These are phyloP conservation scores for Cairina moschata DNA, from an alignment of 2,113 vertebrate species.

Conservation along the genomic window DNA sequence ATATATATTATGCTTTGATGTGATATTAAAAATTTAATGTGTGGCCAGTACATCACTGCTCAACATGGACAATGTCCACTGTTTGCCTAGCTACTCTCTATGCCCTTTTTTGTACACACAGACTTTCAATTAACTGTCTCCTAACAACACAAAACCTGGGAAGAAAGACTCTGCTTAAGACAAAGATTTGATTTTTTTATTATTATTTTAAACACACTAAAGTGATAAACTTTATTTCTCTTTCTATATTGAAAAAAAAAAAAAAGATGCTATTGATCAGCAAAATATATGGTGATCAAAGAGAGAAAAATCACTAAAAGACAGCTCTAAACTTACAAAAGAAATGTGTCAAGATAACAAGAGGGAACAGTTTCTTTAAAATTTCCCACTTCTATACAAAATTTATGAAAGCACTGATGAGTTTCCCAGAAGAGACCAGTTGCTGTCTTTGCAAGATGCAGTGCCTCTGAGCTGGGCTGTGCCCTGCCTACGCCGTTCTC, in stretches of 20 bases:
- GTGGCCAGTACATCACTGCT: not conserved
- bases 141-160: not conserved
- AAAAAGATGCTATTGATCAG: not conserved
- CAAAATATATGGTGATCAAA: not conserved
- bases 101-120: not conserved
- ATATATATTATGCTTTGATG: not conserved
- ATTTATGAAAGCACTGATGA: fast-evolving
- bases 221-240: not conserved
- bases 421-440: not conserved
- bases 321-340: not conserved
- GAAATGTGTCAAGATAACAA: not conserved
- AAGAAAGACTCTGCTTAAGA: not conserved
- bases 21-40: not conserved
- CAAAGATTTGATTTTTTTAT: not conserved
- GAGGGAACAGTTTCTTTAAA: not conserved
- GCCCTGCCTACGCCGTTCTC: too few relatives aligned
- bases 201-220: not conserved
- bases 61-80: not conserved
- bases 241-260: not conserved
- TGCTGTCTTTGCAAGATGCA: too few relatives aligned
- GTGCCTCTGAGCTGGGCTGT: too few relatives aligned
- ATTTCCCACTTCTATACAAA: not conserved
- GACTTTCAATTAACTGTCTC: not conserved
- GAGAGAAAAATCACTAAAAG: not conserved
- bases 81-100: not conserved